Base-by-base conservation (phyloP, 53 echinoderm and acorn worm species). In the Holothuria scabra region DNA sequence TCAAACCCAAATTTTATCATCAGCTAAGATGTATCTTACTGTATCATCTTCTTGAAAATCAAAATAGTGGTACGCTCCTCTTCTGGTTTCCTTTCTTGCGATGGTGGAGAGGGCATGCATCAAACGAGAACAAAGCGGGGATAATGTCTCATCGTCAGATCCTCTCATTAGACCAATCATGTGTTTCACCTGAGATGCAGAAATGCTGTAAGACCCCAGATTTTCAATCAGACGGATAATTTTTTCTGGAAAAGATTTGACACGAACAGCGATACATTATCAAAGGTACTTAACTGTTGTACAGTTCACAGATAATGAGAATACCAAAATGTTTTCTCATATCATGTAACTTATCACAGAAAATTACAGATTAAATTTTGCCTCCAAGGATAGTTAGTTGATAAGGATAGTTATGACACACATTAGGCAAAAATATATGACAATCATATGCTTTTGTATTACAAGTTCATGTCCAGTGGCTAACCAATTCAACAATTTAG, bases 1-100 rank as follows among this genome's bases (percentile, higher is more conserved):
- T 8, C 8, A 3, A 65, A 65, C n/a, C n/a, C n/a, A 18, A 7
- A 26, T 52, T 4, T 52, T 3, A 52, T 16, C 0, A 52, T 3
- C 4, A 52, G 18, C 14, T n/a, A 18, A 83, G 18, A 52, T 16
- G 18, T 16, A 52, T 14, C 94, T 87, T 80, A 99, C 99, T 29
- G 99, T 88, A 58, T 90, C 67, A 76, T 86, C 85, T 23, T 93
- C 92, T 81, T 99, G 94, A 28, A 99, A 93, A 52, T 99, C 94
- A 91, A 99, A 99, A 90, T 99, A 99, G 60, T 99, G 94, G 75
- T 92, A 92, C 0, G 99, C 94, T 22, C 93, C 95, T 9, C 90
- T 80, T 52, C 91, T 90, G 72, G 90, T 94, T 80, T 95, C 99
- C 48, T 94, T 99, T 65, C 94, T 84, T 3, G 99, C 99, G 87